Conservation (phyloP, 1,140 invertebrate genomes). For the Uloborus diversus region DNA sequence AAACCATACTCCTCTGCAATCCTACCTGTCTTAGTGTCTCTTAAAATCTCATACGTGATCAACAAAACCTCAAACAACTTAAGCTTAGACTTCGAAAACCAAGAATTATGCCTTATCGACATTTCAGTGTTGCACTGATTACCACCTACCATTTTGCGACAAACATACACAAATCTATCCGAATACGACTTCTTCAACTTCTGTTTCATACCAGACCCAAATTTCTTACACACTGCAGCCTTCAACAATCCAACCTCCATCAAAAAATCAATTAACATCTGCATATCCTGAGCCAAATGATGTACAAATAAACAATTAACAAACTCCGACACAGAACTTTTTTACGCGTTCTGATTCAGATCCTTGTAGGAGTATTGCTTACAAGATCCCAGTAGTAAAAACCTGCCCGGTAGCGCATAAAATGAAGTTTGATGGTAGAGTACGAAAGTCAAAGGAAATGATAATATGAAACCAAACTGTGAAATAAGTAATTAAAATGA, state of each 20-base stretch:
- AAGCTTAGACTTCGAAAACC: slow-evolving; percentile 4
- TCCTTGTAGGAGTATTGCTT: too few species aligned
- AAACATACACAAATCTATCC: slow-evolving; percentile 5
- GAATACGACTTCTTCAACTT: slow-evolving; percentile 8
- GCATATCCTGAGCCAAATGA: slow-evolving; percentile 1
- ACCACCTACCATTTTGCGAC: slow-evolving; percentile 7
- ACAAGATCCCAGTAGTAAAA: too few species aligned
- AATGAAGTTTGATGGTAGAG: too few species aligned
- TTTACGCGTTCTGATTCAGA: too few species aligned
- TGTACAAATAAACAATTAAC: slow-evolving; percentile 3
- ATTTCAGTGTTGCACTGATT: slow-evolving; percentile 1
- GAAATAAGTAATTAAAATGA: too few species aligned
- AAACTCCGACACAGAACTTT: too few species aligned
- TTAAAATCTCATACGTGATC: slow-evolving; percentile 3
- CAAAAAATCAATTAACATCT: slow-evolving; percentile 6
- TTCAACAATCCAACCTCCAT: slow-evolving; percentile 8
- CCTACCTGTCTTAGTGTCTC: slow-evolving; percentile 4
- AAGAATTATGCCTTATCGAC: slow-evolving; percentile 8
- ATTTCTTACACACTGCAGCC: slow-evolving; percentile 4
- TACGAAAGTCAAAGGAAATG: too few species aligned
- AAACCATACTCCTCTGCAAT: slow-evolving; percentile 7
- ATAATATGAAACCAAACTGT: too few species aligned
- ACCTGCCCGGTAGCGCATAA: too few species aligned
- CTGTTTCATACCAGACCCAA: slow-evolving; percentile 4
- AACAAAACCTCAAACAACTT: slow-evolving; percentile 1